Evolutionary conservation across 2,888 invertebrate species (phyloP), one percentile per base, ranked within the genome.

Genomic region (Mesorhabditis belari): DNA sequence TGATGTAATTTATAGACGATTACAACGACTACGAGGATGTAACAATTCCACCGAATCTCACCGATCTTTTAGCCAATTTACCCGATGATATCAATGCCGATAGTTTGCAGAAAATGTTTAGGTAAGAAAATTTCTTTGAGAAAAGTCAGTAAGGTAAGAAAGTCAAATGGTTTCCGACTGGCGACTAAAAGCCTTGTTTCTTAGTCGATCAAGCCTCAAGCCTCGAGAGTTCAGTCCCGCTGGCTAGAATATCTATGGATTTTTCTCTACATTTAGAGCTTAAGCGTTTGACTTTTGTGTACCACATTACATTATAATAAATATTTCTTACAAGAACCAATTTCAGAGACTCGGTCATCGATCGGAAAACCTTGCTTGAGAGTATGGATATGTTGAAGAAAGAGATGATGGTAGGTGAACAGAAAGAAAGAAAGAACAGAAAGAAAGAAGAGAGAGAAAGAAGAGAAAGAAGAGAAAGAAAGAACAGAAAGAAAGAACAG

Each of bases 11-110:
- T n/a, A n/a, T 65, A 70, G 69, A 66, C 56, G 74, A 74, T 57
- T 74, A 79, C 62, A 74, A 76, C 51, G 77, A 79, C 61, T 77
- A 78, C 64, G 75, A 74, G 50, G 72, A 74, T 50, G 77, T 79
- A 55, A 79, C 77, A 17, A 77, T 79, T 57, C 79, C 79, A 26
- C 77, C 79, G 25, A 76, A 75, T 59, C 65, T 79, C 25, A 75
- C 77, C 24, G 79, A 79, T 61, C 62, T 79, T 26, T 67, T 79
- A 51, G 75, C 77, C 25, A 76, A 76, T 61, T 66, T 79, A 21
- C 78, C 78, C 3, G 74, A 76, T 55, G 77, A 79, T 53, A 62
- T 79, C 35, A 69, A 67, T 59, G 70, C 71, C 24, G 76, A 77
- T 27, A 70, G 66, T 50, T 59, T 79, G 21, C 77, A 79, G 67